Evolutionary conservation across 2,888 invertebrate genomes (phyloP).

Genomic region (Epsilonema sp.): DNA sequence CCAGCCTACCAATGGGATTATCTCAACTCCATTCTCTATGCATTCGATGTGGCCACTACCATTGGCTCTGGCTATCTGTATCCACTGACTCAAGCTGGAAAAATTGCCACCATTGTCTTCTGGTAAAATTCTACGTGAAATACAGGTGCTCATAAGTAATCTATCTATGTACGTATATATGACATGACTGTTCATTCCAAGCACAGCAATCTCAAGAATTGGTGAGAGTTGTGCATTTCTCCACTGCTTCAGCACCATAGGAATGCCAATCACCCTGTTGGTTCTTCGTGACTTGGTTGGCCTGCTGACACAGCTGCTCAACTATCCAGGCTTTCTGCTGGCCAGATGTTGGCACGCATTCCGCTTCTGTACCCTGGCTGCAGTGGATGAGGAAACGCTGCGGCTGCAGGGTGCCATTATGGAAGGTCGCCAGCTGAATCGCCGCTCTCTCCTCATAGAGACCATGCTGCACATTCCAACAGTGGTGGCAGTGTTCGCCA

Average conservation of each 20-base stretch:
- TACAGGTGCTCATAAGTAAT: too few species aligned
- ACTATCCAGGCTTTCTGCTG: conserved; percentile 15
- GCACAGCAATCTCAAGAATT: not conserved
- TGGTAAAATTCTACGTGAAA: too few species aligned
- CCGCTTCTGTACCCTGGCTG: conserved; percentile 17
- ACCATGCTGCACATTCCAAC: conserved; percentile 4
- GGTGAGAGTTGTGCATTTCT: not conserved
- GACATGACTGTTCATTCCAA: too few species aligned
- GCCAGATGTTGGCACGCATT: conserved; percentile 17
- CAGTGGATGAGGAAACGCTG: conserved; percentile 11
- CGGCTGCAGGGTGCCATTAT: too few species aligned
- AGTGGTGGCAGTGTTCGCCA: conserved; percentile 17
- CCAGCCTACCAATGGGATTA: conserved; percentile 11
- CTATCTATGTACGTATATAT: too few species aligned
- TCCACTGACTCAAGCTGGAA: conserved; percentile 27
- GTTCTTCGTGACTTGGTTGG: conserved; percentile 22
- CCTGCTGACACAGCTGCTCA: conserved; percentile 13
- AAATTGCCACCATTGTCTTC: conserved; percentile 28
- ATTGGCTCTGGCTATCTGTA: conserved; percentile 30
- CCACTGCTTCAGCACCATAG: conserved; percentile 17
- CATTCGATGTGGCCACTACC: conserved; percentile 13
- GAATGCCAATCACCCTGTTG: conserved; percentile 31
- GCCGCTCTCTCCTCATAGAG: too few species aligned
- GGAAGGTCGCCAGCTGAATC: too few species aligned
- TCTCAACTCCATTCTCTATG: conserved; percentile 13